Conservation (phyloP, 2,113 vertebrate genomes). For the Sylvicapra grimmia region DNA sequence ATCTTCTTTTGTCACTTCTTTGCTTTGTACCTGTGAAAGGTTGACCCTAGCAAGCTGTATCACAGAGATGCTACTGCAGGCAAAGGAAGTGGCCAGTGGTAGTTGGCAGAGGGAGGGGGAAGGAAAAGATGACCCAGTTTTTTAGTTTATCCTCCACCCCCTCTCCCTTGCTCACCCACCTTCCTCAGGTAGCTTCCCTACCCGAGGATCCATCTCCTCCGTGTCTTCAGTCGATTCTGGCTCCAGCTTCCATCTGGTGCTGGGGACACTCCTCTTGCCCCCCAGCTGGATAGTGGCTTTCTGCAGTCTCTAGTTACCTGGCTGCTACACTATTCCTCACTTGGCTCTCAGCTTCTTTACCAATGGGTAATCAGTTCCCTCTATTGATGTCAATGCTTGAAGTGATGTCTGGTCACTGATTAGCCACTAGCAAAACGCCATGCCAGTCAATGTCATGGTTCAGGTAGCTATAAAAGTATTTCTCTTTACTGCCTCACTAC, state of each 20-base stretch:
- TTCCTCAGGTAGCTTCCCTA: background rate
- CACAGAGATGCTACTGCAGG: background rate
- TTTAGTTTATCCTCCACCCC: background rate
- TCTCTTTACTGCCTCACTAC: background rate
- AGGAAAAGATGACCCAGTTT: background rate
- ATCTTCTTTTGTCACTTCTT: background rate
- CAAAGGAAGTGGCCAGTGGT: background rate
- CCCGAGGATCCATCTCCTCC: background rate
- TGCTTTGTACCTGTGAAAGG: fast-evolving
- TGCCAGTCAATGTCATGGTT: background rate
- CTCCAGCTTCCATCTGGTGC: background rate
- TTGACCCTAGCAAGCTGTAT: background rate
- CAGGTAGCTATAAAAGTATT: background rate
- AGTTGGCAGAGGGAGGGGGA: background rate
- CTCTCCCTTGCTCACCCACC: background rate
- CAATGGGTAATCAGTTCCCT: background rate
- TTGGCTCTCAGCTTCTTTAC: background rate
- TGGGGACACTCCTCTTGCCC: background rate
- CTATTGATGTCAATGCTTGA: background rate
- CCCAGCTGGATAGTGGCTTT: background rate
- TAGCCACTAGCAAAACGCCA: background rate
- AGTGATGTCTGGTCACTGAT: background rate
- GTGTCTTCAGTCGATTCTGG: background rate
- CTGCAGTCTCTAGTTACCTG: background rate
- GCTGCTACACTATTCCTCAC: background rate